A percentile compares a stretch with the other conserved stretches of the same genome.
Conservation (phyloP, 2,888 invertebrate species). For the Athetis lepigone region DNA sequence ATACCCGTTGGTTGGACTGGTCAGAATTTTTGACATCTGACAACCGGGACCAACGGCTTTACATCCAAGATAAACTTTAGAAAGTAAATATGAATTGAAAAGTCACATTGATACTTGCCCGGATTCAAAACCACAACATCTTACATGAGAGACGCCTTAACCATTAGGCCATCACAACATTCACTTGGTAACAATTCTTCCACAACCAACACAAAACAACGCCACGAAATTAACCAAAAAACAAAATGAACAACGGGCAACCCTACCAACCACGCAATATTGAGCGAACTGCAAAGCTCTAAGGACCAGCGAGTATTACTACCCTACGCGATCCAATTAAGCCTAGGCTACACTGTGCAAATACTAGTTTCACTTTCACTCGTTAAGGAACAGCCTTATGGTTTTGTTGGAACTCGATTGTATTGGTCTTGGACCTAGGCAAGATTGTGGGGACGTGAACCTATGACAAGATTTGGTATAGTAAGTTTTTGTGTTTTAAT, state of each 20-base stretch:
- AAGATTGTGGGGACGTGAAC: background rate
- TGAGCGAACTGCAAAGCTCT: conserved; percentile 73
- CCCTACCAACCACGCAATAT: conserved; percentile 74
- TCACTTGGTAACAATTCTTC: no score
- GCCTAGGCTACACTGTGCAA: conserved; percentile 81
- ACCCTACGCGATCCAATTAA: conserved; percentile 84
- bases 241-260: conserved; percentile 58
- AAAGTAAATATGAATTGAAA: no score
- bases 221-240: background rate
- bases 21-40: no score
- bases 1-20: no score
- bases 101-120: no score
- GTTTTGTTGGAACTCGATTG: conserved; percentile 34
- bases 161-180: no score
- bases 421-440: no score
- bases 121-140: no score
- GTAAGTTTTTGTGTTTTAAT: no score
- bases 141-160: no score
- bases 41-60: no score
- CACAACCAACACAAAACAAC: background rate
- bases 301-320: conserved; percentile 76
- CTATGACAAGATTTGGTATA: background rate
- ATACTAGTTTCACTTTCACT: conserved; percentile 65
- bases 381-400: conserved; percentile 19
- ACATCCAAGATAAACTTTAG: no score